Base-by-base conservation (phyloP, 2,113 vertebrate species). In the Tor tambroides region DNA sequence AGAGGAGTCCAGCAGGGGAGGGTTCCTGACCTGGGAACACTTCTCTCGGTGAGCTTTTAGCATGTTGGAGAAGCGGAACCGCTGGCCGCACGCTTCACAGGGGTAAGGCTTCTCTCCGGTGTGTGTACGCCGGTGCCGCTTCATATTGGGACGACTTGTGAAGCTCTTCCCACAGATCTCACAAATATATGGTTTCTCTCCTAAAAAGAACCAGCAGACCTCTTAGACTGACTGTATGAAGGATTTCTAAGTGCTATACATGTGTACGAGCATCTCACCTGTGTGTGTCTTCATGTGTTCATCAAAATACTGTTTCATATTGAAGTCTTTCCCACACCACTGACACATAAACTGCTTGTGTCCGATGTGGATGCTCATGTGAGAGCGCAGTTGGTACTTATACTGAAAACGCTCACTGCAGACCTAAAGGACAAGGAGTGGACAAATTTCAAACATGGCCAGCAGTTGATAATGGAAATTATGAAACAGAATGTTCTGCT, bases 51-150 rank as follows among this genome's bases (percentile, higher is more conserved):
- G 96, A 1, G 96, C 96, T 89, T 97, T 97, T 85, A 97, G 95
- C 96, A 97, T 97, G 95, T 97, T 97, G 93, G 96, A 97, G 94
- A 97, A 97, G 87, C 96, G 96, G 93, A 97, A 97, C 82, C 96
- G 95, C 84, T 97, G 96, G 63, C 96, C 96, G 0, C 96, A 97
- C 51, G 94, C 94, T 5, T 96, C 96, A 2, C 96, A 97, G 0
- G 96, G 96, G 85, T 97, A 97, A 0, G 96, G 96, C 92, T 97
- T 97, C 94, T 97, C 96, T 0, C 96, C 96, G 0, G 96, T 97
- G 95, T 97, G 96, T 0, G 96, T 97, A 85, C 96, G 95, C 65
- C 96, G 96, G 84, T 97, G 96, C 59, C 96, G 93, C 93, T 97
- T 97, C 96, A 97, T 97, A 94, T 97, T 97, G 90, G 96, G 96